phyloP scores from a whole-genome alignment of 2,797 vertebrate species.

The Pterois miles region DNA sequence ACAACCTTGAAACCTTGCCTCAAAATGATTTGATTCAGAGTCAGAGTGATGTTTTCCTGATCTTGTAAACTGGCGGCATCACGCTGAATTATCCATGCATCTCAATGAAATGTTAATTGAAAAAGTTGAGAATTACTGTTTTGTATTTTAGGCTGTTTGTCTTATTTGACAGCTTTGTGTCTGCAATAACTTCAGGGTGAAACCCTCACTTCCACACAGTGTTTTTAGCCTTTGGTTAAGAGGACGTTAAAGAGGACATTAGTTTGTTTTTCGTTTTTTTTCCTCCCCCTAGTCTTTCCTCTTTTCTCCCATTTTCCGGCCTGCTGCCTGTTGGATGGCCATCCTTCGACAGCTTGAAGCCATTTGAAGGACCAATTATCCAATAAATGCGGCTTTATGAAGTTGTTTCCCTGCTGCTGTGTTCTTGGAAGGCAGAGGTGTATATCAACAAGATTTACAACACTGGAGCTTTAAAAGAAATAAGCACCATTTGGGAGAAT shows the following conservation, averaged over 20 bases:
- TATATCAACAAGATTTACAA: conserved; percentile 72
- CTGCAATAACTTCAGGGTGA: conserved; percentile 61
- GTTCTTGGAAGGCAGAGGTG: conserved; percentile 70
- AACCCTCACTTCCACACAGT: conserved; percentile 39
- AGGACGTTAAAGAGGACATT: conserved; percentile 71
- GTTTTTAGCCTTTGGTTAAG: conserved; percentile 64
- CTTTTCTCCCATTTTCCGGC: conserved; percentile 70
- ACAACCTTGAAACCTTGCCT: not conserved
- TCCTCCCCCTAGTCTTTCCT: conserved; percentile 39
- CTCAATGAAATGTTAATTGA: conserved; percentile 38
- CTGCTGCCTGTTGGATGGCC: conserved; percentile 78
- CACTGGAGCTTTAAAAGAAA: conserved; percentile 51
- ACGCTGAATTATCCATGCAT: conserved; percentile 2
- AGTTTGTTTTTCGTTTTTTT: conserved; percentile 35
- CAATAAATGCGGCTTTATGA: conserved; percentile 83
- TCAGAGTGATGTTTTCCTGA: not conserved
- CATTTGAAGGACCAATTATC: conserved; percentile 83
- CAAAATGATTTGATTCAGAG: not conserved
- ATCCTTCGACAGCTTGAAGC: conserved; percentile 80
- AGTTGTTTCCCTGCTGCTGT: conserved; percentile 79
- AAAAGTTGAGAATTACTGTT: conserved; percentile 39
- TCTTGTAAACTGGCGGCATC: conserved; percentile 5
- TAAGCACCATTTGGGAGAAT: conserved; percentile 52
- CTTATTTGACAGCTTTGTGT: conserved; percentile 60
- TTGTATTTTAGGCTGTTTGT: conserved; percentile 41